These are phyloP conservation scores for Pycnomerus fuliginosus DNA, from an alignment of 2,888 invertebrate genomes.

Conservation along the genomic window DNA sequence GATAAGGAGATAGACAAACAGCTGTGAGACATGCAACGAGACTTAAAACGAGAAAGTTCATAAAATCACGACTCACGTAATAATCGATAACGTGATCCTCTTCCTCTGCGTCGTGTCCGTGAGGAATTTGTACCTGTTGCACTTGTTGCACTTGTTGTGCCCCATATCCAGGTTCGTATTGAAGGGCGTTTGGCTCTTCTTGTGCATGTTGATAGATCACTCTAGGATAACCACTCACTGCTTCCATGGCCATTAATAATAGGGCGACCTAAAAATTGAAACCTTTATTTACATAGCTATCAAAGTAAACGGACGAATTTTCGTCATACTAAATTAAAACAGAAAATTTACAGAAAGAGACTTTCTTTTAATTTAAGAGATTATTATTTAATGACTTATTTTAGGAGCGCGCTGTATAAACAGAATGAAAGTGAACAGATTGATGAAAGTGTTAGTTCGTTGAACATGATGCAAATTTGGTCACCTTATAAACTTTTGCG, in stretches of 20 bases:
- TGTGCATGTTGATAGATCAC: constrained; percentile 20
- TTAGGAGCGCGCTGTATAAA: too few species aligned
- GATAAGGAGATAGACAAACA: too few species aligned
- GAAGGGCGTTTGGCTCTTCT: constrained; percentile 22
- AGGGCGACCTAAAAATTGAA: background rate
- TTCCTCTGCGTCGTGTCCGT: constrained; percentile 17
- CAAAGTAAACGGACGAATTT: too few species aligned
- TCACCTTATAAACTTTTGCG: too few species aligned
- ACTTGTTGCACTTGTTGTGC: background rate
- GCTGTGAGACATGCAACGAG: constrained; percentile 13
- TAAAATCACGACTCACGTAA: constrained; percentile 30
- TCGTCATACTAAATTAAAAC: too few species aligned
- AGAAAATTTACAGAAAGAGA: too few species aligned
- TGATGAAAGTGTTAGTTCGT: too few species aligned
- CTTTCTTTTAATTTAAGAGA: too few species aligned
- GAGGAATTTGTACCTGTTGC: background rate
- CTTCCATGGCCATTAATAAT: background rate
- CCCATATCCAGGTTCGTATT: constrained; percentile 5
- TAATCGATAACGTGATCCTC: constrained; percentile 31
- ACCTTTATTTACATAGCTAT: background rate
- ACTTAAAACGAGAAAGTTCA: constrained; percentile 7
- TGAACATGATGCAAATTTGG: too few species aligned
- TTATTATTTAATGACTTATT: too few species aligned
- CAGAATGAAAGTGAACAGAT: too few species aligned
- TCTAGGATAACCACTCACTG: constrained; percentile 6